A percentile compares a stretch with the other conserved stretches of the same genome.
These are phyloP conservation scores for Luperina testacea DNA, from an alignment of 2,888 invertebrate genomes.

Conservation along the genomic window DNA sequence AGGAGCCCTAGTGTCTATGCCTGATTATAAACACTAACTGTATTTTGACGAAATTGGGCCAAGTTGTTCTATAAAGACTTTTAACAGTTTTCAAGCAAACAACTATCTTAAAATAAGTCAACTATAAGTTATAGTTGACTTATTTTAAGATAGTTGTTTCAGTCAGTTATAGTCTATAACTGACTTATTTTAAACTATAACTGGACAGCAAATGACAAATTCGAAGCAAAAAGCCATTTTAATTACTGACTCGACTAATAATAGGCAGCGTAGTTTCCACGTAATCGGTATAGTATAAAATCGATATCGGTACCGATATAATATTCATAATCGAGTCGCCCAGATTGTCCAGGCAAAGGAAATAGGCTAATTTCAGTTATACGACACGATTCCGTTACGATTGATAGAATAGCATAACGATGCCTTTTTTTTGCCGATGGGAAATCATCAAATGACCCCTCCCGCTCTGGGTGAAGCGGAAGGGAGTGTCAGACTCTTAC, in stretches of 20 bases:
- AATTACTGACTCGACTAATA: conserved; percentile 55
- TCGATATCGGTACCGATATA: conserved; percentile 75
- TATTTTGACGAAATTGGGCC: too few species aligned
- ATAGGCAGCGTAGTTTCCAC: conserved; percentile 55
- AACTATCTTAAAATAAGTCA: too few species aligned
- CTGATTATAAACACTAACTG: too few species aligned
- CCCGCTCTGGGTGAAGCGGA: too few species aligned
- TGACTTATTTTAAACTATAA: not conserved
- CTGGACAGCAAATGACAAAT: conserved; percentile 6
- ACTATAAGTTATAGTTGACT: not conserved
- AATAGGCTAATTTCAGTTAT: conserved; percentile 57
- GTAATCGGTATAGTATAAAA: conserved; percentile 64
- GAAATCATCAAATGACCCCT: too few species aligned
- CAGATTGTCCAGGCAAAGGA: conserved; percentile 79
- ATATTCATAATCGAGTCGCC: conserved; percentile 79
- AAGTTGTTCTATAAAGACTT: too few species aligned
- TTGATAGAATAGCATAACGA: too few species aligned
- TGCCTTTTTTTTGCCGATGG: too few species aligned
- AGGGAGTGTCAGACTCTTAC: too few species aligned
- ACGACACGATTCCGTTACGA: conserved; percentile 63
- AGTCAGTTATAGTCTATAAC: too few species aligned
- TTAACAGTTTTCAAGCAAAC: not conserved
- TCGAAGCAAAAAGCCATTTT: conserved; percentile 28
- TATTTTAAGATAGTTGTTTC: too few species aligned
- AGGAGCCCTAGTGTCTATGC: too few species aligned